These are phyloP conservation scores for Linyphia triangularis DNA, from an alignment of 2,888 invertebrate species.

Conservation along the genomic window DNA sequence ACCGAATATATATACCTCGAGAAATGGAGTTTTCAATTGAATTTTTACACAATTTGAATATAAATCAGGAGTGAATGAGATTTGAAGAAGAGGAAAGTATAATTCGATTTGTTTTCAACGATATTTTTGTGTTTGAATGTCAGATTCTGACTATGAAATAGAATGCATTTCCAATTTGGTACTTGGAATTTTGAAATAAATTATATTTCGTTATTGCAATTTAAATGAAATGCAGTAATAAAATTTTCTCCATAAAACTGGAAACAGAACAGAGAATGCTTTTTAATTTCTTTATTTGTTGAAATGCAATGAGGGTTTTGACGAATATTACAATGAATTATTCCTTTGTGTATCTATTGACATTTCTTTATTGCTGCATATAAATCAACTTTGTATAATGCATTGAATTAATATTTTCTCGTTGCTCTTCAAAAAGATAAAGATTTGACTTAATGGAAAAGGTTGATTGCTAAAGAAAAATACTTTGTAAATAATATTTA, in stretches of 20 bases:
- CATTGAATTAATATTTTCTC: too few species aligned
- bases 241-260: neutral
- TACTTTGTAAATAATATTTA: too few species aligned
- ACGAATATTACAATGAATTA: neutral
- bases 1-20: neutral
- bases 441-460: too few species aligned
- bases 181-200: neutral
- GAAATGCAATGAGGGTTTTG: neutral
- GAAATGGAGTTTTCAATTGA: neutral
- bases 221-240: neutral
- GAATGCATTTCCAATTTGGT: neutral
- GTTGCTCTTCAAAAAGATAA: too few species aligned
- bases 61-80: neutral
- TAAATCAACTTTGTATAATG: too few species aligned
- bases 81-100: neutral
- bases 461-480: too few species aligned
- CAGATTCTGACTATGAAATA: neutral
- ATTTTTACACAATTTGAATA: neutral
- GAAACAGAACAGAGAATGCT: neutral
- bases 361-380: too few species aligned
- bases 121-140: neutral
- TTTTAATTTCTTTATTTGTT: neutral
- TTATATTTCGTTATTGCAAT: neutral
- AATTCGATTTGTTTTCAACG: neutral
- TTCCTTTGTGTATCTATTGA: too few species aligned